A percentile compares a stretch with the other conserved stretches of the same genome.
Conservation (phyloP, 35 echinoderm and acorn worm genomes). For the Chiridota heheva region DNA sequence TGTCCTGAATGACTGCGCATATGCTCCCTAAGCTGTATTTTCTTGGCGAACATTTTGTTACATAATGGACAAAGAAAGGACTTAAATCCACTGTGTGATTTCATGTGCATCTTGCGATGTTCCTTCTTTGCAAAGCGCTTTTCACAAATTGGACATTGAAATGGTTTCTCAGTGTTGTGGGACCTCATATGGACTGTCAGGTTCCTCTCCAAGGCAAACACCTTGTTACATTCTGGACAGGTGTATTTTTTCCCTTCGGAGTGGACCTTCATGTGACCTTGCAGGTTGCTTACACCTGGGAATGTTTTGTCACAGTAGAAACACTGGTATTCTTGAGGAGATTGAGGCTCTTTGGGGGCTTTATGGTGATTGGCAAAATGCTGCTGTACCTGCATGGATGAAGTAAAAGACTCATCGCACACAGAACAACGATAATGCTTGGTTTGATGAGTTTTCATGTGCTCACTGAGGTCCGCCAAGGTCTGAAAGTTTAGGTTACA, state of each 20-base stretch:
- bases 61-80: slow-evolving; percentile 95
- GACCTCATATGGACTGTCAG: slow-evolving; percentile 97
- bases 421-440: slow-evolving; percentile 80
- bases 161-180: slow-evolving; percentile 91
- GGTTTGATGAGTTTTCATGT: slow-evolving; percentile 70
- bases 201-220: slow-evolving; percentile 77
- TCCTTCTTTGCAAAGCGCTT: slow-evolving; percentile 92
- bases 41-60: slow-evolving; percentile 86
- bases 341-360: slow-evolving; percentile 57
- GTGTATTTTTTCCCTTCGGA: slow-evolving; percentile 81
- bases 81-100: slow-evolving; percentile 80
- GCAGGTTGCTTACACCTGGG: slow-evolving; percentile 76
- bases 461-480: slow-evolving; percentile 72
- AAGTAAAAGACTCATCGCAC: slow-evolving; percentile 82
- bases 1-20: slow-evolving; percentile 73
- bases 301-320: slow-evolving; percentile 78
- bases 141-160: slow-evolving; percentile 92
- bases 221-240: slow-evolving; percentile 86
- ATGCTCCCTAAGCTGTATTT: slow-evolving; percentile 75
- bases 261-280: slow-evolving; percentile 92
- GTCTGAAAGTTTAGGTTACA: slow-evolving; percentile 72
- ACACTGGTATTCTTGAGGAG: slow-evolving; percentile 70
- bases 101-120: slow-evolving; percentile 88
- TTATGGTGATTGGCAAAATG: slow-evolving; percentile 85
- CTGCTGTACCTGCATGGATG: slow-evolving; percentile 83